phyloP scores from a whole-genome alignment of 2,113 vertebrate genomes.

The Rostratula benghalensis region DNA sequence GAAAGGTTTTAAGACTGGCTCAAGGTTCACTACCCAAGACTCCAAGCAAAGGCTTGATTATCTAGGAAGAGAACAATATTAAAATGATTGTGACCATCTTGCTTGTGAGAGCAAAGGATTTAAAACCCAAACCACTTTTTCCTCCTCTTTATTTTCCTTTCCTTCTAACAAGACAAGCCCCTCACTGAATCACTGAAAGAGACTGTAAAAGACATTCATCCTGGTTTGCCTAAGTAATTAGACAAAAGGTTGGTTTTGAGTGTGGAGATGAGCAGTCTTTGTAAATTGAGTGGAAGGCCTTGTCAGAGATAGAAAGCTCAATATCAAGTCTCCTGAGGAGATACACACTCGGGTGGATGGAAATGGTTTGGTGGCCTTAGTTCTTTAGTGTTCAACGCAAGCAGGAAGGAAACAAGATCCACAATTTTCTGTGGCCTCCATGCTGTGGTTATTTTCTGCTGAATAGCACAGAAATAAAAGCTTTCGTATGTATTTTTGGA shows the following conservation, averaged over 20 bases:
- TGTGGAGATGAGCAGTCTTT: not conserved
- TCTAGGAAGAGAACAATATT: not conserved
- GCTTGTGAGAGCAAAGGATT: not conserved
- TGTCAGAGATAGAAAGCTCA: not conserved
- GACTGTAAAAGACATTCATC: not conserved
- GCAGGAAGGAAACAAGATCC: slow-evolving; percentile 26
- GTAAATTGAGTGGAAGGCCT: not conserved
- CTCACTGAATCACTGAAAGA: not conserved
- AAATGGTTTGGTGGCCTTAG: not conserved
- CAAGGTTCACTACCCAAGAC: not conserved
- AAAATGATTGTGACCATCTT: not conserved
- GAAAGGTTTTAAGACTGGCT: not conserved
- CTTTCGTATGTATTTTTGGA: slow-evolving; percentile 56
- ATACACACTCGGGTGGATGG: not conserved
- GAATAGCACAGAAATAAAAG: slow-evolving; percentile 61
- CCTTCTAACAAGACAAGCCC: not conserved
- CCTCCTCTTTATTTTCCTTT: not conserved
- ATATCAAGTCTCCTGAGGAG: not conserved
- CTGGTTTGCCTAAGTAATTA: not conserved
- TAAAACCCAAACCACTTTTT: not conserved
- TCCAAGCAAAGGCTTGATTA: not conserved
- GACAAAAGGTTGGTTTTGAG: not conserved
- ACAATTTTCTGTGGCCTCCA: slow-evolving; percentile 41
- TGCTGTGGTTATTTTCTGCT: slow-evolving; percentile 68
- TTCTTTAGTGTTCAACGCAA: slow-evolving; percentile 3